Base-by-base conservation (phyloP, 2,797 vertebrate genomes). In the Xyrichtys novacula region DNA sequence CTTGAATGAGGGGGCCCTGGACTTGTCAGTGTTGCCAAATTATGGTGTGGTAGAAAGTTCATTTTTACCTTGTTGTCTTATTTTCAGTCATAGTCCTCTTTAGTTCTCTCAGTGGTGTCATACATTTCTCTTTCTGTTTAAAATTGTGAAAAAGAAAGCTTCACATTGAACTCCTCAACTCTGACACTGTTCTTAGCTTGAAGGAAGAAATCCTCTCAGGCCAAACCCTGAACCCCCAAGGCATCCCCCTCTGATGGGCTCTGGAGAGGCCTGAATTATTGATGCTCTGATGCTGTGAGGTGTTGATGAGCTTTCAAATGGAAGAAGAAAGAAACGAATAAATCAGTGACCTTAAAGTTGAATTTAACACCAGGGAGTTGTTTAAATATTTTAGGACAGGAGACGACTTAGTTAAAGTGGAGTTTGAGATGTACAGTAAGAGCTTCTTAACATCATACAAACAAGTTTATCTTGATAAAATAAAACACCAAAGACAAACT, bases 221-320 rank as follows among this genome's bases (percentile, higher is more conserved):
- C 73, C 11, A 34, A 34, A 53, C 56, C 38, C 69, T 39, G 66
- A 53, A 85, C 65, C 65, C 76, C 71, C 25, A 58, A 85, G 49
- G 72, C 74, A 55, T 78, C 60, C 52, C 60, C 52, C 56, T 25
- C 44, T 84, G 74, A 81, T 83, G 81, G 63, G 14, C 74, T 77
- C 42, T 76, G 50, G 66, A 87, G 79, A 72, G 55, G 49, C 67
- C 52, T 88, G 55, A 90, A 87, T 91, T 85, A 90, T 91, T 89
- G 68, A 89, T 88, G 86, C 49, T 53, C 64, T 69, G 71, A 76
- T 88, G 89, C 71, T 73, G 53, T n/a, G 60, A 85, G 76, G 78
- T 84, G 84, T 76, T 78, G 81, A 89, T 76, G 78, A 85, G 71
- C 71, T 72, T 74, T 72, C 64, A 79, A 84, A 78, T 65, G 58